Conservation (phyloP, 2,888 invertebrate species). For the Chymomyza fuscimana region DNA sequence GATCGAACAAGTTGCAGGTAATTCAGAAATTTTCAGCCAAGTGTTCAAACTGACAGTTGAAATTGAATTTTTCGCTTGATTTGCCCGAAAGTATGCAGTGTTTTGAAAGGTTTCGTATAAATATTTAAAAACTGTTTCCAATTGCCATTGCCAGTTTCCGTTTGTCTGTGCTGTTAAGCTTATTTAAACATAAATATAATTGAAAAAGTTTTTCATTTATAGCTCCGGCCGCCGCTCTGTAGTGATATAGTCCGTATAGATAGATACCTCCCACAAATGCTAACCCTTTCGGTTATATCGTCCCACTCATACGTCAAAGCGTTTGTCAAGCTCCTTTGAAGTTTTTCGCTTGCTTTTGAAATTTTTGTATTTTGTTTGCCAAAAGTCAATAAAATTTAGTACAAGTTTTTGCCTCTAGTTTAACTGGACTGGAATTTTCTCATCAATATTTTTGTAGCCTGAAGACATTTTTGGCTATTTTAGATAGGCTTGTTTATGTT, state of each 20-base stretch:
- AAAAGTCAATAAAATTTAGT: constrained; percentile 46
- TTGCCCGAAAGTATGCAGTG: constrained; percentile 17
- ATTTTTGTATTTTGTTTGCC: constrained; percentile 27
- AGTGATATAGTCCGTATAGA: not conserved
- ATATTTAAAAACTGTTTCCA: not conserved
- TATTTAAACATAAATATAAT: constrained; percentile 52
- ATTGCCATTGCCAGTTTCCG: not conserved
- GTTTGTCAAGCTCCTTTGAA: constrained; percentile 24
- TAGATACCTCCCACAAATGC: not conserved
- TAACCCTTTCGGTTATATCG: not conserved
- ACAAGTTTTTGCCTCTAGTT: constrained; percentile 18
- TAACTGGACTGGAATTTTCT: constrained; percentile 16
- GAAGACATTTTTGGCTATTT: constrained; percentile 29
- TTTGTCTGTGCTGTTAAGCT: constrained; percentile 3
- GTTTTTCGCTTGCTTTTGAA: constrained; percentile 5
- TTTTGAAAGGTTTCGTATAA: not conserved
- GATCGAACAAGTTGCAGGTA: not conserved
- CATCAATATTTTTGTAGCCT: constrained; percentile 24
- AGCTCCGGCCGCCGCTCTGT: not conserved
- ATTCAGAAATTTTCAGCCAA: not conserved
- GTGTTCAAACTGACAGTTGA: constrained; percentile 29
- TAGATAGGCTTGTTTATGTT: constrained; percentile 6
- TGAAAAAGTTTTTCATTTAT: constrained; percentile 40
- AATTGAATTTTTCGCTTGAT: constrained; percentile 34
- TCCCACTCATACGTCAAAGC: not conserved